These are phyloP conservation scores for Cecidostiba fungosa DNA, from an alignment of 2,888 invertebrate species.

Conservation along the genomic window DNA sequence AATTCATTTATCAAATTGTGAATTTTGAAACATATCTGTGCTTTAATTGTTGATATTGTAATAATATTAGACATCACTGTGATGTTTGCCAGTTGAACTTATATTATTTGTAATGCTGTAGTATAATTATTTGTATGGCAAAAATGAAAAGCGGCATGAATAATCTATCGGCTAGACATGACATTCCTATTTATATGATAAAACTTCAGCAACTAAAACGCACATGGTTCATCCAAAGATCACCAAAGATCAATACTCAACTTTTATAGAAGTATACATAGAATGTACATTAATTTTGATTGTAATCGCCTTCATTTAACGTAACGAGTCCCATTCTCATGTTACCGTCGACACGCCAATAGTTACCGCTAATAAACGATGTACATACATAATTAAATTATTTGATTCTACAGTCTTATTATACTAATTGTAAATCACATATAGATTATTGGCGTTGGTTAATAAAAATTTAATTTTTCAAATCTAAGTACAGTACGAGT, in stretches of 20 bases:
- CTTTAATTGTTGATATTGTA: neutral
- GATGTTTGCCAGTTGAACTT: neutral
- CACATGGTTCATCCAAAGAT: neutral
- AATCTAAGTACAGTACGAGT: slow-evolving; percentile 15
- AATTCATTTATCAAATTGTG: neutral
- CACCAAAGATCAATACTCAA: neutral
- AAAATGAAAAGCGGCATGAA: neutral
- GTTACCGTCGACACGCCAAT: neutral
- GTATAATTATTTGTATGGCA: neutral
- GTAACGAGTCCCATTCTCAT: neutral
- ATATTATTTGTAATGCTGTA: neutral
- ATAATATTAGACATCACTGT: neutral
- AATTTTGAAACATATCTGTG: neutral
- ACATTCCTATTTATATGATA: neutral
- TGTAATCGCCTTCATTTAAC: neutral
- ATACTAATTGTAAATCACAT: slow-evolving; percentile 37
- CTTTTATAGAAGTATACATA: neutral
- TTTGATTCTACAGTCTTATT: slow-evolving; percentile 24
- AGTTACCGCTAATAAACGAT: slow-evolving; percentile 1
- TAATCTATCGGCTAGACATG: neutral
- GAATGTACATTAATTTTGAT: neutral
- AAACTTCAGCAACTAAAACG: neutral
- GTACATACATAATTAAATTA: slow-evolving; percentile 21
- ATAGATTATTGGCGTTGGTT: neutral
- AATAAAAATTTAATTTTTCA: neutral